phyloP scores from a whole-genome alignment of 2,113 vertebrate species.

The Daphoenositta chrysoptera region DNA sequence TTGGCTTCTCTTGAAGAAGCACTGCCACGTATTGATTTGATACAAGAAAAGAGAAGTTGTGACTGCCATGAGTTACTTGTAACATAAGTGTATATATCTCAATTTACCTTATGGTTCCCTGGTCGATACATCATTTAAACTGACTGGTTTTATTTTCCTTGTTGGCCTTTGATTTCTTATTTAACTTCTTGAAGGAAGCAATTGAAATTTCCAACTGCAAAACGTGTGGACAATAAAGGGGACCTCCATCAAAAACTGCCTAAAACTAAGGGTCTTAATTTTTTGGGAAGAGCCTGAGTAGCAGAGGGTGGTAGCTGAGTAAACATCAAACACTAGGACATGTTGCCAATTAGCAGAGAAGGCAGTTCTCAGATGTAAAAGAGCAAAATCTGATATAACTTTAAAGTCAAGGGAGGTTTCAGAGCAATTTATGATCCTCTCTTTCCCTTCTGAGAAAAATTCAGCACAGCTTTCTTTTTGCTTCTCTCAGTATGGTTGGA shows the following conservation, averaged over 20 bases:
- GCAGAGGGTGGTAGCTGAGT: background rate
- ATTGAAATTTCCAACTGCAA: background rate
- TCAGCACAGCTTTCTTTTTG: background rate
- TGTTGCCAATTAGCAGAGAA: background rate
- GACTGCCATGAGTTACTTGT: background rate
- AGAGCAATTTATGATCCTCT: background rate
- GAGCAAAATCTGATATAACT: background rate
- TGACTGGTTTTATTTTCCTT: slow-evolving; percentile 40
- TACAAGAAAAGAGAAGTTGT: background rate
- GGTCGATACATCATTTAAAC: slow-evolving; percentile 39
- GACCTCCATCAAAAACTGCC: background rate
- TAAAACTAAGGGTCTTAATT: background rate
- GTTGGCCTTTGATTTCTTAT: slow-evolving; percentile 41
- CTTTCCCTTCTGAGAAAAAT: background rate
- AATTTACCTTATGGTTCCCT: slow-evolving; percentile 30
- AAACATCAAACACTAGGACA: background rate
- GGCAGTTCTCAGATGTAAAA: background rate
- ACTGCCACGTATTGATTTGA: background rate
- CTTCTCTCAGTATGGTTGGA: background rate
- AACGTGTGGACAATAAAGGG: background rate
- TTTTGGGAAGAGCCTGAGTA: background rate
- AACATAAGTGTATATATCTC: background rate
- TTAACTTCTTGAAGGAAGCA: slow-evolving; percentile 23
- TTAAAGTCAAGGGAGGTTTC: background rate
- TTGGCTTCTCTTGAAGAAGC: background rate